A percentile compares a stretch with the other conserved stretches of the same genome.
These are phyloP conservation scores for Phoxinus dragarum DNA, from an alignment of 2,797 vertebrate species.

Conservation along the genomic window DNA sequence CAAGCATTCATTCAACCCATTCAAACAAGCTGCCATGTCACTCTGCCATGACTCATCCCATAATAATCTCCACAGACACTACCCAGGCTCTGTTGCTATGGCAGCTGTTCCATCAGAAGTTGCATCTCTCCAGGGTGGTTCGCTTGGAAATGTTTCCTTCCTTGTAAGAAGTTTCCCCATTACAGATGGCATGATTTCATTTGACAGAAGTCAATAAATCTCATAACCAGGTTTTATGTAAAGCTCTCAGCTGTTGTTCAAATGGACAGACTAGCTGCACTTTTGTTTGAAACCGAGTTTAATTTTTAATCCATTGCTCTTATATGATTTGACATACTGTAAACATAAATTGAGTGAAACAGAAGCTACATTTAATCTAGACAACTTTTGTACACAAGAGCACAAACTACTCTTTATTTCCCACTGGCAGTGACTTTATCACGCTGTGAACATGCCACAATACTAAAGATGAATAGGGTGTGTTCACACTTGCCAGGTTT, in stretches of 20 bases:
- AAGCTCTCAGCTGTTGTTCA: slow-evolving; percentile 16
- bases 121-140: slow-evolving; percentile 53
- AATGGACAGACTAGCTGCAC: neutral
- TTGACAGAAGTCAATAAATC: slow-evolving; percentile 39
- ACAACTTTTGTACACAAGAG: slow-evolving; percentile 44
- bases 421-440: neutral
- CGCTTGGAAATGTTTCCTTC: slow-evolving; percentile 49
- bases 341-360: neutral
- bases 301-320: neutral
- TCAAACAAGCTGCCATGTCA: slow-evolving; percentile 58
- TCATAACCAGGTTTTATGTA: slow-evolving; percentile 20
- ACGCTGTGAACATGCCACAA: neutral
- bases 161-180: slow-evolving; percentile 35
- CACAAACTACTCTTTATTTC: slow-evolving; percentile 38
- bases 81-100: slow-evolving; percentile 76
- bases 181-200: slow-evolving; percentile 28
- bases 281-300: neutral
- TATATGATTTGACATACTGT: neutral
- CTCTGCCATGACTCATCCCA: slow-evolving; percentile 76
- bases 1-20: slow-evolving; percentile 50
- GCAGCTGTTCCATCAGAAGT: slow-evolving; percentile 75
- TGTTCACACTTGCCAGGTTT: neutral
- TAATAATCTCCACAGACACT: slow-evolving; percentile 76
- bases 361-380: neutral
- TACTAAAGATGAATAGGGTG: neutral